Percentiles rank a stretch among this genome's conserved stretches.
These are phyloP conservation scores for Pollachius pollachius DNA, from an alignment of 2,113 vertebrate genomes.

Conservation along the genomic window DNA sequence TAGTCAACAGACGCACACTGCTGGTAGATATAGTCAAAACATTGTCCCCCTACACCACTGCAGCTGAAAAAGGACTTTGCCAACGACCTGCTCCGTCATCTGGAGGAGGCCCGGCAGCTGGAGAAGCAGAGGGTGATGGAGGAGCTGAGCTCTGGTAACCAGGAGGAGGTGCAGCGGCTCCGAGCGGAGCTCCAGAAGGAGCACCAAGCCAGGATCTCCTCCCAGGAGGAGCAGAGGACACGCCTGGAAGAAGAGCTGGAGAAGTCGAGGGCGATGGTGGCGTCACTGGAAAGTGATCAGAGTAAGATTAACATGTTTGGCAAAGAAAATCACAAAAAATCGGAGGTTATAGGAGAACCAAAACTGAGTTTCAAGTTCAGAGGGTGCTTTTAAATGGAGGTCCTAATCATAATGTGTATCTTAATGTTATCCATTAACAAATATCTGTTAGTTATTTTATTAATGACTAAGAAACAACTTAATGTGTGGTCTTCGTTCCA, in stretches of 20 bases:
- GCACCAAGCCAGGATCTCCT: conserved; percentile 42
- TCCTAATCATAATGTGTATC: no score
- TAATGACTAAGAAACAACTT: no score
- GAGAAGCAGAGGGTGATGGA: conserved; percentile 27
- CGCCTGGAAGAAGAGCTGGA: conserved; percentile 73
- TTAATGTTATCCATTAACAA: no score
- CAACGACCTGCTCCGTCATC: conserved; percentile 55
- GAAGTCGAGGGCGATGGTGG: conserved; percentile 71
- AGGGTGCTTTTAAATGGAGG: no score
- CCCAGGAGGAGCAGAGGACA: conserved; percentile 35
- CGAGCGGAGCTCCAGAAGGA: conserved; percentile 63
- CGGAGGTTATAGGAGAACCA: neutral
- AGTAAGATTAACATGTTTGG: conserved; percentile 29
- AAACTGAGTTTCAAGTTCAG: neutral
- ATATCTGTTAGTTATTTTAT: neutral
- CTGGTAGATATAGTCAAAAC: neutral
- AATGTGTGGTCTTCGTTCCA: neutral
- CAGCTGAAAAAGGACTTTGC: conserved; percentile 71
- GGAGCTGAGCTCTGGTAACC: conserved; percentile 18
- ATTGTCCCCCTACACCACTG: neutral
- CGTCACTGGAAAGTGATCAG: conserved; percentile 61
- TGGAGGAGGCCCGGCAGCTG: conserved; percentile 56
- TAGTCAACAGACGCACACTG: no score
- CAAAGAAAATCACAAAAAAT: neutral
- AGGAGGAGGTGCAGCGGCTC: conserved; percentile 58